Evolutionary conservation across 2,797 vertebrate genomes (phyloP).

Genomic region (Syngnathus rostellatus): DNA sequence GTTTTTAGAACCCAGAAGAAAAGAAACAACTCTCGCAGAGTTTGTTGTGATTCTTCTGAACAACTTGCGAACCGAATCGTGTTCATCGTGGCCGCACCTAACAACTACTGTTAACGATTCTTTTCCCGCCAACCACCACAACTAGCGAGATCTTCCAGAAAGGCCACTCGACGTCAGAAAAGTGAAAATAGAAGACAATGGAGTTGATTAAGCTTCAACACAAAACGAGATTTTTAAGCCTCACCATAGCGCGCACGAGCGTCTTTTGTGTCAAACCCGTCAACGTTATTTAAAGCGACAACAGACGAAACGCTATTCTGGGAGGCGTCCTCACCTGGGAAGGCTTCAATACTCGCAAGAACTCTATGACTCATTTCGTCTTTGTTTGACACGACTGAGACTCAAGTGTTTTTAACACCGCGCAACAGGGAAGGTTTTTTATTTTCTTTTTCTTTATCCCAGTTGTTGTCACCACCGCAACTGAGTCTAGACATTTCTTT

Average conservation of each 20-base stretch:
- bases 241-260: not conserved
- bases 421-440: not conserved
- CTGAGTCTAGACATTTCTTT: not conserved
- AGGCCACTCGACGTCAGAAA: not conserved
- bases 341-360: not conserved
- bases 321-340: not conserved
- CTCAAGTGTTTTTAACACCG: not conserved
- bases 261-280: not conserved
- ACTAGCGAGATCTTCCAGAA: not conserved
- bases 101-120: not conserved
- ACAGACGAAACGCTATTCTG: constrained; percentile 3
- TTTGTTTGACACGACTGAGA: constrained; percentile 2
- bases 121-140: not conserved
- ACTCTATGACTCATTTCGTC: not conserved
- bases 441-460: not conserved
- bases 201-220: not conserved
- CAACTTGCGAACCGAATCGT: not conserved
- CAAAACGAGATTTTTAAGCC: not conserved
- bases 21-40: too few species aligned
- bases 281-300: not conserved
- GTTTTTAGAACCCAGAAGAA: too few species aligned
- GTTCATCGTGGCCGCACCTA: not conserved
- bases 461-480: not conserved
- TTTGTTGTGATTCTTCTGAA: too few species aligned
- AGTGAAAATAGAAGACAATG: not conserved